These are phyloP conservation scores for Mongoloraphidia duomilia DNA, from an alignment of 2,888 invertebrate species.

Conservation along the genomic window DNA sequence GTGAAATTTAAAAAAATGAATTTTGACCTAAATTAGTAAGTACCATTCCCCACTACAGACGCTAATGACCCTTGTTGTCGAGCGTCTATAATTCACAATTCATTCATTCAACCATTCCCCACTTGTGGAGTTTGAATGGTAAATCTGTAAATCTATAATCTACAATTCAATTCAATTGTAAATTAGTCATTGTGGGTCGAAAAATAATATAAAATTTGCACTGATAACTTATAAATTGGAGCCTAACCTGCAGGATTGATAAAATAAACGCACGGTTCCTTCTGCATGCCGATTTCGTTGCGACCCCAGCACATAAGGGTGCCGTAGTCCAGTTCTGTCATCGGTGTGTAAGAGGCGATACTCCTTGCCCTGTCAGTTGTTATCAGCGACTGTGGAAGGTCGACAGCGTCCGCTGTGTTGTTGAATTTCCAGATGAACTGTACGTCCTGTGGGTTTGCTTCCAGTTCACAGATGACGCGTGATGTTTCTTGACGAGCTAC, in stretches of 20 bases:
- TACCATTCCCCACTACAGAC: too few relatives aligned
- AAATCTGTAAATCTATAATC: too few relatives aligned
- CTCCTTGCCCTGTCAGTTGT: conserved; percentile 47
- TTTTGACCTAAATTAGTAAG: too few relatives aligned
- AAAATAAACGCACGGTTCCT: conserved; percentile 57
- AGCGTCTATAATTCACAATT: too few relatives aligned
- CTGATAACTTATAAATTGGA: too few relatives aligned
- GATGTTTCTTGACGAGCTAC: conserved; percentile 57
- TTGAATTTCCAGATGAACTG: conserved; percentile 65
- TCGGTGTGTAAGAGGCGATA: conserved; percentile 53
- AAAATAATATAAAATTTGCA: too few relatives aligned
- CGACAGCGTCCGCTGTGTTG: conserved; percentile 53
- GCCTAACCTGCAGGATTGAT: conserved; percentile 56
- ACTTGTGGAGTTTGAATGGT: too few relatives aligned
- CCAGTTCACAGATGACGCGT: conserved; percentile 55
- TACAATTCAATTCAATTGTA: too few relatives aligned
- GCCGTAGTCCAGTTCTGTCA: conserved; percentile 59
- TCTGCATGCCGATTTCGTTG: conserved; percentile 57
- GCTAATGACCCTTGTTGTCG: too few relatives aligned
- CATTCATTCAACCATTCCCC: too few relatives aligned
- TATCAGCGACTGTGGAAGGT: conserved; percentile 48
- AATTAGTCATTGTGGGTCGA: too few relatives aligned
- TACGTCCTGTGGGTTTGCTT: conserved; percentile 54
- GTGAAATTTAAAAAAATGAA: too few relatives aligned
- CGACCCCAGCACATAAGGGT: conserved; percentile 59